A percentile compares a stretch with the other conserved stretches of the same genome.
Evolutionary conservation across 2,113 vertebrate species (phyloP).

Genomic region (Tenrec ecaudatus): DNA sequence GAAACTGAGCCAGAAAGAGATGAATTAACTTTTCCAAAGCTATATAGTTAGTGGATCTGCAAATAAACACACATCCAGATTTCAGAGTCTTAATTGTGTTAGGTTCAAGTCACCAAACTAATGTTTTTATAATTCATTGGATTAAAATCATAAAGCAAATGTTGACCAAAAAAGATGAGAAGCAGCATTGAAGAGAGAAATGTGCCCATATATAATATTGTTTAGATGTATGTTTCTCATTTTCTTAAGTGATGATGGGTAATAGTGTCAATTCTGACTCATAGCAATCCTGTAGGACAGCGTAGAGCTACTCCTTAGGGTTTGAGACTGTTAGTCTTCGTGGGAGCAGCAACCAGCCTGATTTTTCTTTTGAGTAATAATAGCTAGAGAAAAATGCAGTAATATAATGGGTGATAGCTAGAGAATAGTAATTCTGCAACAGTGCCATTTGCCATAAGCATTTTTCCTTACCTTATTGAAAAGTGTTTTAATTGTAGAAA

Average conservation of each 20-base stretch:
- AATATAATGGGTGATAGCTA: no score
- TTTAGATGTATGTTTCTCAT: not conserved
- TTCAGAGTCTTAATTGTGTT: not conserved
- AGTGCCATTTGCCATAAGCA: not conserved
- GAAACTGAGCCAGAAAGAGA: not conserved
- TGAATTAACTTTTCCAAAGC: not conserved
- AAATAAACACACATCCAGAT: not conserved
- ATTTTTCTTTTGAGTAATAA: no score
- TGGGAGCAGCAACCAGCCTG: no score
- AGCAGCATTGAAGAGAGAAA: not conserved
- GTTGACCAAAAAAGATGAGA: conserved; percentile 13
- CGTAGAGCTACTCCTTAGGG: no score
- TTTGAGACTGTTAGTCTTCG: no score
- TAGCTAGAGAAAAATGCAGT: no score
- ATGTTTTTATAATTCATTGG: conserved; percentile 18
- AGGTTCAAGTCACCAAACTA: not conserved
- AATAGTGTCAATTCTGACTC: no score
- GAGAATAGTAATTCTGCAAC: not conserved
- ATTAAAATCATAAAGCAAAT: conserved; percentile 20
- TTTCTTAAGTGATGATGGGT: no score
- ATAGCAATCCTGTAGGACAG: no score
- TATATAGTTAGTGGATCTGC: not conserved
- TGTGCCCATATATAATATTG: not conserved
- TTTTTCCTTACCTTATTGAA: conserved; percentile 19
- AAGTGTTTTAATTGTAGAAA: conserved; percentile 32